Percentiles rank a stretch among this genome's conserved stretches.
phyloP scores from a whole-genome alignment of 2,113 vertebrate genomes.

The Corapipo altera region DNA sequence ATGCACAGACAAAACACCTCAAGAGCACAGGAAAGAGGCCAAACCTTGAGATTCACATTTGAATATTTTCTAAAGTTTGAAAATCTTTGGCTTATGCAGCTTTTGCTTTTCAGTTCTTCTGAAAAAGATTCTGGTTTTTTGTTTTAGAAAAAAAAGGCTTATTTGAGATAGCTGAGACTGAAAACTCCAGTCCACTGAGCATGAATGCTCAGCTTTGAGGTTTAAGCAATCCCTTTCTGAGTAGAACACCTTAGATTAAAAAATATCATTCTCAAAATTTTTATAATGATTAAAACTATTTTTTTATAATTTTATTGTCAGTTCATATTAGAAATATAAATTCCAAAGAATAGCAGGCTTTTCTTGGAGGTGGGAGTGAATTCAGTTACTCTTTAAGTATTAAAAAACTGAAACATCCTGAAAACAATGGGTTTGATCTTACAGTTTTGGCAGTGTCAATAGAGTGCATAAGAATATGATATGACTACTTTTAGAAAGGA shows the following conservation, averaged over 20 bases:
- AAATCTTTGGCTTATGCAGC: background rate
- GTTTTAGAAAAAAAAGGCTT: background rate
- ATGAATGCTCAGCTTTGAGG: background rate
- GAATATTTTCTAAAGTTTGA: background rate
- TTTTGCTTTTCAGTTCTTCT: background rate
- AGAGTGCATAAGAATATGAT: background rate
- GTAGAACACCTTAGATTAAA: background rate
- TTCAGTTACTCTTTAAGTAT: background rate
- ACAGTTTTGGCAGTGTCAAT: background rate
- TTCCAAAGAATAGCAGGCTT: background rate
- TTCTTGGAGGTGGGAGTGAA: slow-evolving; percentile 15
- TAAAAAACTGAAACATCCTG: background rate
- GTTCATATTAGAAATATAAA: slow-evolving; percentile 42
- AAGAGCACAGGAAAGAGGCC: background rate
- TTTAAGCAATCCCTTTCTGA: background rate
- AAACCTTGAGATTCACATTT: background rate
- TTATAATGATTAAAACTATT: slow-evolving; percentile 14
- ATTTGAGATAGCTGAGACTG: background rate
- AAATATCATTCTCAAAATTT: background rate
- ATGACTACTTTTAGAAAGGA: background rate
- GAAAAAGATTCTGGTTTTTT: background rate
- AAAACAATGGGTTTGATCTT: background rate
- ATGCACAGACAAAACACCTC: background rate
- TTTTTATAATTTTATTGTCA: background rate
- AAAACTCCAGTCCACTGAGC: background rate